Conservation (phyloP, 1,140 invertebrate genomes). For the Lordiphosa stackelbergi region DNA sequence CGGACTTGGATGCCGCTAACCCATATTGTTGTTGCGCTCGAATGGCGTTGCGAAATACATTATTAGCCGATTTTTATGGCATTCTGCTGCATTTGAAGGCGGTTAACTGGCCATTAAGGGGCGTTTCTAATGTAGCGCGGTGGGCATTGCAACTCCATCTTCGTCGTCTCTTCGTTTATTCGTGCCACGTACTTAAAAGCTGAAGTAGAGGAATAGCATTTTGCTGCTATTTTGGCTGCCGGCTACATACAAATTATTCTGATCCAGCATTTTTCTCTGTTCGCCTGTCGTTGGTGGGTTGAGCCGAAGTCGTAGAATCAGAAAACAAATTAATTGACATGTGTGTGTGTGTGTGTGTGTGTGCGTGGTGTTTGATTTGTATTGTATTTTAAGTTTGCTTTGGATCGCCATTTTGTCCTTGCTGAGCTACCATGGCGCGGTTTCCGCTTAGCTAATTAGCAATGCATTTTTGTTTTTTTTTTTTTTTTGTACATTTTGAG, state of each 20-base stretch:
- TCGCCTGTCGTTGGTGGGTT: slow-evolving; percentile 32
- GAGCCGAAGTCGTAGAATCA: slow-evolving; percentile 63
- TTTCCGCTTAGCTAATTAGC: slow-evolving; percentile 46
- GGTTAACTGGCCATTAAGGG: slow-evolving; percentile 74
- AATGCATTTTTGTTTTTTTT: slow-evolving; percentile 21
- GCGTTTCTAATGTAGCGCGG: slow-evolving; percentile 61
- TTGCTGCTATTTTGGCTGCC: slow-evolving; percentile 65
- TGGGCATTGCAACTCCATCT: slow-evolving; percentile 24
- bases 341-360: background rate
- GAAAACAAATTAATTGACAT: slow-evolving; percentile 73
- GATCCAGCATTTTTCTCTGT: slow-evolving; percentile 38
- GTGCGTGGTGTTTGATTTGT: background rate
- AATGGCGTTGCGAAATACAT: slow-evolving; percentile 75
- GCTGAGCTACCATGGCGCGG: slow-evolving; percentile 29
- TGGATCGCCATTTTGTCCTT: slow-evolving; percentile 28
- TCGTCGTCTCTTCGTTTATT: slow-evolving; percentile 36
- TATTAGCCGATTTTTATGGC: slow-evolving; percentile 74
- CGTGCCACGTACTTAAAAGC: slow-evolving; percentile 51
- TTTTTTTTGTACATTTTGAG: slow-evolving; percentile 28
- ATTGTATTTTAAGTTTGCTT: background rate
- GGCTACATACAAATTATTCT: slow-evolving; percentile 60
- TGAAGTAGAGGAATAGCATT: slow-evolving; percentile 41
- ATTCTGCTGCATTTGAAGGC: slow-evolving; percentile 59
- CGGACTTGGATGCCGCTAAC: slow-evolving; percentile 54
- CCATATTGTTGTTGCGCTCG: slow-evolving; percentile 57